A percentile compares a stretch with the other conserved stretches of the same genome.
Evolutionary conservation across 1,140 invertebrate genomes (phyloP).

Genomic region (Phocides pigmalion): DNA sequence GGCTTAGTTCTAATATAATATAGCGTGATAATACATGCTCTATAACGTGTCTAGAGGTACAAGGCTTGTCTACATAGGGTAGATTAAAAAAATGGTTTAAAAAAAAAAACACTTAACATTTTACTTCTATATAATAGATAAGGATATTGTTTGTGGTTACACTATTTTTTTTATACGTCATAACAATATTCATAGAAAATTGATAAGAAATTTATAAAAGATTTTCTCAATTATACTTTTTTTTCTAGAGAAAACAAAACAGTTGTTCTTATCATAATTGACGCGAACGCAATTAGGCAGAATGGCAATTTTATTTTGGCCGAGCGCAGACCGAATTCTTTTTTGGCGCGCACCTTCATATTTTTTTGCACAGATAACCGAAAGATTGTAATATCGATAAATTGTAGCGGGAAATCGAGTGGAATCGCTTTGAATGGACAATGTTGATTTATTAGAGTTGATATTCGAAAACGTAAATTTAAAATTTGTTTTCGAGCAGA

Average conservation of each 20-base stretch:
- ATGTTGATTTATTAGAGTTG: slow-evolving; percentile 53
- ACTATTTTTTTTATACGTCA: too few species aligned
- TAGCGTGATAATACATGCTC: too few species aligned
- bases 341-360: slow-evolving; percentile 45
- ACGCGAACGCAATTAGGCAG: slow-evolving; percentile 37
- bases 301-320: slow-evolving; percentile 33
- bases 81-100: too few species aligned
- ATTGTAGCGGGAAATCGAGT: slow-evolving; percentile 51
- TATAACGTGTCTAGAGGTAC: too few species aligned
- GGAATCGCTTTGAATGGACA: slow-evolving; percentile 52
- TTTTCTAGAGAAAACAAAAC: slow-evolving; percentile 8
- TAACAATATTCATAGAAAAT: too few species aligned
- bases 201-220: slow-evolving; percentile 6
- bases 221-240: slow-evolving; percentile 7
- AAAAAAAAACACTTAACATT: too few species aligned
- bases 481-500: slow-evolving; percentile 38
- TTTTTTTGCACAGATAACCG: slow-evolving; percentile 49
- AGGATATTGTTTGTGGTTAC: too few species aligned
- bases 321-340: slow-evolving; percentile 21
- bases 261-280: slow-evolving; percentile 22
- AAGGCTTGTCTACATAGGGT: too few species aligned
- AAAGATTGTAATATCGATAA: slow-evolving; percentile 56
- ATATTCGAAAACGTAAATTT: slow-evolving; percentile 43
- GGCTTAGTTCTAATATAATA: too few species aligned
- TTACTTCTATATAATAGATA: too few species aligned